Base-by-base conservation (phyloP, 2,113 vertebrate genomes). In the Otocyon megalotis region DNA sequence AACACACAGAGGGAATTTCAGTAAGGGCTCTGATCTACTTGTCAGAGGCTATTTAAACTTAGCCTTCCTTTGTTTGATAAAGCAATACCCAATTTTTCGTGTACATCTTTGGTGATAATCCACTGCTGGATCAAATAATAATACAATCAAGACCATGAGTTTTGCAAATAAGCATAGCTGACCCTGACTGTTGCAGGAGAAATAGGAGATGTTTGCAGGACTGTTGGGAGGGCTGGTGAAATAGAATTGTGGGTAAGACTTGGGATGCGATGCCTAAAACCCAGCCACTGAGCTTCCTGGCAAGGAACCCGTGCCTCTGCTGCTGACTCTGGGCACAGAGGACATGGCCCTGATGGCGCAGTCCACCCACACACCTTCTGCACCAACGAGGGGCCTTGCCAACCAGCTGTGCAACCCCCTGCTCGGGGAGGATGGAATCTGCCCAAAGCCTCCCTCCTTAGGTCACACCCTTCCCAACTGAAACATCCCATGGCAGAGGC, bases 11-110 rank as follows among this genome's bases (percentile, higher is more conserved):
- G 14, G 63, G 30, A 3, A 5, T 30, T 1, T 19, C 32, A 35
- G 15, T 11, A 28, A 94, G 7, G 26, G 58, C 58, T 80, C 62
- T 15, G 1, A 22, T 53, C 65, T 43, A 14, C 53, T 53, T 8
- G 19, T 74, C 76, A 84, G 71, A 35, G 48, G 50, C n/a, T 82
- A n/a, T 63, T 93, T 92, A 26, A 91, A 53, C 37, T 62, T 74
- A 92, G 6, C 20, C 30, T 91, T 69, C 88, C 86, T 91, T 67
- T 81, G 37, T 43, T 65, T 69, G 24, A 63, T 88, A 88, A 95
- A 62, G 7, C 1, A 2, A 79, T 58, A 14, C 13, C 19, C 54
- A 35, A 3, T 35, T 86, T 63, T 94, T 90, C 13, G 54, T n/a
- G 22, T 76, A 35, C 50, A 43, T 67, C n/a, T 82, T 79, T 92